Evolutionary conservation across 2,888 invertebrate genomes (phyloP), one percentile per base, ranked within the genome.

Genomic region (Stramonita haemastoma): DNA sequence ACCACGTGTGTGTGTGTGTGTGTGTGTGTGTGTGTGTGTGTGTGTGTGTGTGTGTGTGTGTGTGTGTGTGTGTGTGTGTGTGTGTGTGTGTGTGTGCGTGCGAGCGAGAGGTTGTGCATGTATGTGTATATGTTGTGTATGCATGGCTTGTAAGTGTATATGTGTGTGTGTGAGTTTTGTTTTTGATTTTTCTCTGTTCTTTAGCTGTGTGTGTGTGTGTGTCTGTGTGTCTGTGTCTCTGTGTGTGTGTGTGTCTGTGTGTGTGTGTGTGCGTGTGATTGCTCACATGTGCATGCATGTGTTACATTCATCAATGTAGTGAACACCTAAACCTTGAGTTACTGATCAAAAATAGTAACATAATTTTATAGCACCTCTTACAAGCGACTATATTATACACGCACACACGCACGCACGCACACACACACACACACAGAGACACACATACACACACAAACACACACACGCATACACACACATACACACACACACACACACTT

Each of bases 51-150:
- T 79, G 32, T n/a, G 32, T 60, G 60, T 60, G 60, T 60, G 60
- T 60, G 60, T 60, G 66, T 66, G 66, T 66, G 34, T 81, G 81
- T 34, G 34, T 32, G 81, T 32, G 34, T 32, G 81, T 81, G 29
- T 81, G 81, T 29, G 29, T 81, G 81, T 81, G 81, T 81, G 81
- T 32, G 81, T 81, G 81, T 81, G 81, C 8, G 81, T 32, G 81
- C 17, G 81, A 6, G 66, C 13, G 66, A 6, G 66, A 6, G 66
- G 2, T 17, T 66, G 66, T 66, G 66, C 26, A 26, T 66, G 66
- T 66, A 19, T 60, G 60, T 60, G 60, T 60, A 19, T 60, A 19
- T 60, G 60, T 60, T 15, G 60, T 60, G 60, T 60, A 19, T 60
- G 60, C 19, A 19, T 60, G 60, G 11, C 13, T 66, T 66, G 66